Conservation (phyloP, 2,888 invertebrate genomes). For the Eilema griseolum region DNA sequence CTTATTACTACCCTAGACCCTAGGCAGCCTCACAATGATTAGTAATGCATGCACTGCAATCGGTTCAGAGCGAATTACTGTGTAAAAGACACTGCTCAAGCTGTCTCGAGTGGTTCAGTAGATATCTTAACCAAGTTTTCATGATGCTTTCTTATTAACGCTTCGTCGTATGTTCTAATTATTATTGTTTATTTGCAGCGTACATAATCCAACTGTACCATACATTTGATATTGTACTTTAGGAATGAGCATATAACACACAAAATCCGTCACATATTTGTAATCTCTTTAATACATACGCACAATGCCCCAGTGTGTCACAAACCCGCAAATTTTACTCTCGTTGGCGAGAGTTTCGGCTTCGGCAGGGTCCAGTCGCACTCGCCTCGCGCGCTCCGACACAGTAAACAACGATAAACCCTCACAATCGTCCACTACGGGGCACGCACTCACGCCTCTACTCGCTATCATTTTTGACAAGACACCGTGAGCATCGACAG, state of each 20-base stretch:
- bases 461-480: not conserved
- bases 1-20: too few species aligned
- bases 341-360: constrained; percentile 59
- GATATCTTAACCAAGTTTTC: too few species aligned
- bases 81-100: too few species aligned
- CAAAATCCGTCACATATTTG: not conserved
- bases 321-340: constrained; percentile 45
- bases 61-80: too few species aligned
- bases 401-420: not conserved
- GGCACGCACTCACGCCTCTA: not conserved
- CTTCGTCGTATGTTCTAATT: too few species aligned
- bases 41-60: too few species aligned
- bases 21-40: too few species aligned
- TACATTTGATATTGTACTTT: not conserved
- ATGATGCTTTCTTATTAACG: too few species aligned
- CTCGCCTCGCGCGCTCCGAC: constrained; percentile 20
- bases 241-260: not conserved
- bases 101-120: too few species aligned
- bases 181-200: too few species aligned
- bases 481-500: not conserved
- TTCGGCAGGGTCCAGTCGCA: constrained; percentile 41
- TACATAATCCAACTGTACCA: not conserved
- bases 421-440: not conserved
- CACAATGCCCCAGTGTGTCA: constrained; percentile 39
- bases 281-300: not conserved